Percentiles rank a stretch among this genome's conserved stretches.
phyloP scores from a whole-genome alignment of 2,888 invertebrate genomes.

The Microplitis manilae region DNA sequence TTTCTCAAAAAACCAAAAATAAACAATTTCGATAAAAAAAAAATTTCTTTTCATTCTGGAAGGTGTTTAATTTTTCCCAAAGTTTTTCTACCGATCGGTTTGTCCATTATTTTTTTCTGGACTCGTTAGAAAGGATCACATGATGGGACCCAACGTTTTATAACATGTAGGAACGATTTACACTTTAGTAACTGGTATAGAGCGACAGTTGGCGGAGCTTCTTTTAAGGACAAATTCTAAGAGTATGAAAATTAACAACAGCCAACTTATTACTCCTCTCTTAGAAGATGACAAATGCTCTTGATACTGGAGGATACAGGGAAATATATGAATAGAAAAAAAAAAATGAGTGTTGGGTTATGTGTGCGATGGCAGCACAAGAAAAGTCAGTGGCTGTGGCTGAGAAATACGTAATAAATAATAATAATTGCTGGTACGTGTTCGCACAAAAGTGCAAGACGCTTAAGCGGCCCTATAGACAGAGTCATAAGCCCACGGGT shows the following conservation, averaged over 20 bases:
- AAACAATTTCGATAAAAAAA: no score
- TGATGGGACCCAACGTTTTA: not conserved
- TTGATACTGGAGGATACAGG: constrained; percentile 6
- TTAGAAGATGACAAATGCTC: not conserved
- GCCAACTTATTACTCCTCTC: no score
- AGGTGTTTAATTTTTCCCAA: no score
- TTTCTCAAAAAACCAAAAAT: no score
- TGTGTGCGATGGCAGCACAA: constrained; percentile 28
- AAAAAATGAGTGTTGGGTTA: constrained; percentile 22
- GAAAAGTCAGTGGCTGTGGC: constrained; percentile 58
- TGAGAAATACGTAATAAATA: constrained; percentile 66
- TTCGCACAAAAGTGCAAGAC: constrained; percentile 64
- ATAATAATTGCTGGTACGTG: constrained; percentile 70
- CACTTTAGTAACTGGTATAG: not conserved
- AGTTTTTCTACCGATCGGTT: no score
- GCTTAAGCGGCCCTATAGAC: constrained; percentile 58
- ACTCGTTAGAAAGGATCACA: not conserved
- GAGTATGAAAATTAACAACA: not conserved
- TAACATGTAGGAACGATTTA: not conserved
- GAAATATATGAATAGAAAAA: constrained; percentile 33
- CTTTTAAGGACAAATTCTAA: not conserved
- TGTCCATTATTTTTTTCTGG: no score
- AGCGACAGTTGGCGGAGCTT: not conserved
- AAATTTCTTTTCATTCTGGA: no score
- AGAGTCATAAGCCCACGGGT: constrained; percentile 33